Conservation (phyloP, 2,797 vertebrate genomes). For the Otolemur crassicaudatus region DNA sequence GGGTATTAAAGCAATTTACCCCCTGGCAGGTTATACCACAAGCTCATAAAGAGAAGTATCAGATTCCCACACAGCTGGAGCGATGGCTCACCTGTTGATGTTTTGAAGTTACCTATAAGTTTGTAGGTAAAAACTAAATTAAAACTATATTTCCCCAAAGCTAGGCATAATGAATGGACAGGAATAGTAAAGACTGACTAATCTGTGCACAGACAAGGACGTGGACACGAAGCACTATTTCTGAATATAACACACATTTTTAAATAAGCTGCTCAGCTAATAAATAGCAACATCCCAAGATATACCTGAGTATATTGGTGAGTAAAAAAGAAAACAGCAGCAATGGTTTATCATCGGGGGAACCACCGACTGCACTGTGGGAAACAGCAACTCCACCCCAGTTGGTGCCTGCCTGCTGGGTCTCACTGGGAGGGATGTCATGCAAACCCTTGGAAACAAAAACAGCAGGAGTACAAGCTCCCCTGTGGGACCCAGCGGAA, state of each 20-base stretch:
- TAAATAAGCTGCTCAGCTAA: not conserved
- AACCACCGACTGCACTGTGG: not conserved
- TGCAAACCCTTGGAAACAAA: not conserved
- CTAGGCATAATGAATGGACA: not conserved
- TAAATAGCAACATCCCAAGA: not conserved
- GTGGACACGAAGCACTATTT: not conserved
- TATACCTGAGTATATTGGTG: not conserved
- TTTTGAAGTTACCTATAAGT: not conserved
- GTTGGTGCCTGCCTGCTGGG: not conserved
- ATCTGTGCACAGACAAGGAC: not conserved
- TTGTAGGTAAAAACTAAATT: slow-evolving; percentile 14
- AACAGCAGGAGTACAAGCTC: not conserved
- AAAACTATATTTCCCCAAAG: not conserved
- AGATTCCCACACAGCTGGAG: not conserved
- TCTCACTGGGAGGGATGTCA: not conserved
- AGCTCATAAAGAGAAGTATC: not conserved
- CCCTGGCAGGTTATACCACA: not conserved
- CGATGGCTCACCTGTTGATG: not conserved
- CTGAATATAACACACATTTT: not conserved
- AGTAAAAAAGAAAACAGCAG: not conserved
- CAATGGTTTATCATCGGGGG: not conserved
- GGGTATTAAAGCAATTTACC: not conserved
- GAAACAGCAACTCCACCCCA: not conserved
- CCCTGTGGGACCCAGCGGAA: not conserved
- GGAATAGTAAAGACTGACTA: not conserved